Evolutionary conservation across 2,113 vertebrate genomes (phyloP).

Genomic region (Pycnonotus jocosus): DNA sequence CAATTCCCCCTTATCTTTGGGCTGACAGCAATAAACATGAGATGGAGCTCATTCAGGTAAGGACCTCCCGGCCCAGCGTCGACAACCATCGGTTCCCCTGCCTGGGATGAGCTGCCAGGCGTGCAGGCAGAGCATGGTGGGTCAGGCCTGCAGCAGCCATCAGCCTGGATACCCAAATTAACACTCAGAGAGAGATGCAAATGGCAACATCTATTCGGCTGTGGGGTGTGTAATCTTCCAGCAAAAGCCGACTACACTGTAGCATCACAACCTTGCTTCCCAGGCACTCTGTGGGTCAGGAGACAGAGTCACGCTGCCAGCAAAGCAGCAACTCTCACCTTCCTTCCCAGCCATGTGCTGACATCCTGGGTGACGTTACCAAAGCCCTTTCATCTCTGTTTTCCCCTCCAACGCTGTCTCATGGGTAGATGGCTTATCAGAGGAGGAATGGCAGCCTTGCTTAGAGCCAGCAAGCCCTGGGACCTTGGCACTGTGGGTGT

Average conservation of each 20-base stretch:
- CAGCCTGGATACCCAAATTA: neutral
- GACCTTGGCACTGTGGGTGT: neutral
- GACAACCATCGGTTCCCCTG: rapidly evolving
- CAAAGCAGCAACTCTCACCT: neutral
- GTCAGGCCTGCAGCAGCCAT: neutral
- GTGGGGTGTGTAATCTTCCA: neutral
- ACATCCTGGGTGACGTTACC: neutral
- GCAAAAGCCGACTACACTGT: rapidly evolving
- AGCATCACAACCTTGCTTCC: neutral
- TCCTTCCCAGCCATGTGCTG: neutral
- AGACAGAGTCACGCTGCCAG: neutral
- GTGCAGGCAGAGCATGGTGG: neutral
- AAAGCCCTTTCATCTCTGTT: neutral
- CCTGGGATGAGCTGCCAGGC: neutral
- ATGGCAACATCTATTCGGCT: neutral
- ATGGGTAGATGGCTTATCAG: neutral
- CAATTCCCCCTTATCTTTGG: neutral
- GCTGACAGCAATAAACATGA: neutral
- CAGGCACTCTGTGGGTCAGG: rapidly evolving
- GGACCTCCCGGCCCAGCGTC: rapidly evolving
- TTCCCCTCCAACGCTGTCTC: neutral
- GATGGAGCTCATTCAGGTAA: neutral
- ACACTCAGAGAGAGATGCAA: neutral
- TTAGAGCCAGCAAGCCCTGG: neutral
- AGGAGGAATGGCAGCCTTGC: neutral